A percentile compares a stretch with the other conserved stretches of the same genome.
Conservation (phyloP, 2,113 vertebrate genomes). For the Nothocercus julius region DNA sequence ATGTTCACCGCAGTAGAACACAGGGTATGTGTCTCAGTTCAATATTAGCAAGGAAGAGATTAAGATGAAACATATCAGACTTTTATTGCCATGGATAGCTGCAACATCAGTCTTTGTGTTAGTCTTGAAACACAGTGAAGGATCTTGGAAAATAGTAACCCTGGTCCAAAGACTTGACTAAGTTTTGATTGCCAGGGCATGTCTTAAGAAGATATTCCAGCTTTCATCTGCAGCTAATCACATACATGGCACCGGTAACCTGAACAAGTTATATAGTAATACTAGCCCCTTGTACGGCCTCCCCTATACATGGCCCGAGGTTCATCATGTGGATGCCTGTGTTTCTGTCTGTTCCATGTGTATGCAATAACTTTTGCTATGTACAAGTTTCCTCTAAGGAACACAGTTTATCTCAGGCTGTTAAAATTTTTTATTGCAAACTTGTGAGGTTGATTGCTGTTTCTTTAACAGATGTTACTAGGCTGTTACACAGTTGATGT, state of each 20-base stretch:
- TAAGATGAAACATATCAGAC: background rate
- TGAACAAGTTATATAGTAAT: background rate
- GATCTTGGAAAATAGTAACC: background rate
- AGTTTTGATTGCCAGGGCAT: background rate
- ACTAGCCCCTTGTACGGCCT: background rate
- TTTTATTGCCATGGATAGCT: background rate
- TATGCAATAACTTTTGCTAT: background rate
- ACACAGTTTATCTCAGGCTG: background rate
- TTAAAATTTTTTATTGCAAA: background rate
- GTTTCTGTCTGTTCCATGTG: background rate
- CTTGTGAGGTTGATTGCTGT: background rate
- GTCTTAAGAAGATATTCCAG: background rate
- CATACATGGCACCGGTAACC: background rate
- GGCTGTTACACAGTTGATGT: background rate
- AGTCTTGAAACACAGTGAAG: background rate
- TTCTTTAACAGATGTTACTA: background rate
- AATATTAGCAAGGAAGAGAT: background rate
- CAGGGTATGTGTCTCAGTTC: background rate
- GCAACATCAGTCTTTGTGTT: background rate
- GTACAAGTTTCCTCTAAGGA: background rate
- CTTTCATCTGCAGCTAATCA: background rate
- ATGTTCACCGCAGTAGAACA: background rate
- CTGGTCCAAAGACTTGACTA: background rate
- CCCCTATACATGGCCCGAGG: background rate
- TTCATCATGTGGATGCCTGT: background rate